Percentiles rank a stretch among this genome's conserved stretches.
phyloP scores from a whole-genome alignment of 2,113 vertebrate genomes.

The Sylvietta virens region DNA sequence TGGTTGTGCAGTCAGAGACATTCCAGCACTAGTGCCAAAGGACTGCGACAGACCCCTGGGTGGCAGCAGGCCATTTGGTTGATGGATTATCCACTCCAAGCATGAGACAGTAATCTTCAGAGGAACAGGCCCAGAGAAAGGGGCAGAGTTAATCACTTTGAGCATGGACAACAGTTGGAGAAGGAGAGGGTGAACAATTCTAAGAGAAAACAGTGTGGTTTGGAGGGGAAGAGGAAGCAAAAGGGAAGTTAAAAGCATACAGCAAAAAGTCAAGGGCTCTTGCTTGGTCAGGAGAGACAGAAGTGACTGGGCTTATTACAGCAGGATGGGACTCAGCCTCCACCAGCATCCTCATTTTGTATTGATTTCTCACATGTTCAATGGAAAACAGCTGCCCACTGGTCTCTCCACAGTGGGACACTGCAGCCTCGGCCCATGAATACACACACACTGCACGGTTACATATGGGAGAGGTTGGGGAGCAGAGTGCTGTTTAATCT shows the following conservation, averaged over 20 bases:
- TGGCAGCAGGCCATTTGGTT: not conserved
- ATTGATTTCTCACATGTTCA: not conserved
- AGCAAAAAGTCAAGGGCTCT: not conserved
- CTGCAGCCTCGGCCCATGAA: not conserved
- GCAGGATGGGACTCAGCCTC: not conserved
- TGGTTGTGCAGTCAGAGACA: not conserved
- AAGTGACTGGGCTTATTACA: not conserved
- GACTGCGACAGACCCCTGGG: not conserved
- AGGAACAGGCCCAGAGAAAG: not conserved
- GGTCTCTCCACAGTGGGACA: not conserved
- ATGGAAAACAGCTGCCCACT: not conserved
- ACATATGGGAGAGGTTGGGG: not conserved
- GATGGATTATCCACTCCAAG: slow-evolving; percentile 12
- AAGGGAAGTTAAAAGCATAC: not conserved
- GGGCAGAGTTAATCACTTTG: not conserved
- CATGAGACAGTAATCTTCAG: slow-evolving; percentile 30
- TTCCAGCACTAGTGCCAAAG: not conserved
- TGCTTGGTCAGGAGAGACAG: not conserved
- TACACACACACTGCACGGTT: fast-evolving
- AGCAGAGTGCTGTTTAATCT: not conserved
- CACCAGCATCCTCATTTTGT: not conserved
- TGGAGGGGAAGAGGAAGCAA: not conserved
- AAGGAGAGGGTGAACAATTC: not conserved
- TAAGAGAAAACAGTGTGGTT: not conserved
- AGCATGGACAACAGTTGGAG: not conserved